Base-by-base conservation (phyloP, 2,113 vertebrate species). In the Solea senegalensis region DNA sequence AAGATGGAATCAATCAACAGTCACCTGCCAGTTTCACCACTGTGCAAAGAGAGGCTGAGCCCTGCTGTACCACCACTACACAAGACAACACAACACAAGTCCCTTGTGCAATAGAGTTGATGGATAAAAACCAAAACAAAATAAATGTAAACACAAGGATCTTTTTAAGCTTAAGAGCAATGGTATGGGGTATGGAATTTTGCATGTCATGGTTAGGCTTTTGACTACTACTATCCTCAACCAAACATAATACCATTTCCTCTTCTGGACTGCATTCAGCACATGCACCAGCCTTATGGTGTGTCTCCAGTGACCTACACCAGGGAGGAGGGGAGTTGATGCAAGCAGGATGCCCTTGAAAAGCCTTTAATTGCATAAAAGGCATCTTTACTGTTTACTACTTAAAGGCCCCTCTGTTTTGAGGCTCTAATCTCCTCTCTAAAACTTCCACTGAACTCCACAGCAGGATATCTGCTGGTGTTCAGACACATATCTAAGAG, bases 401-500 rank as follows among this genome's bases (percentile, higher is more conserved):
- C 65, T 53, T 66, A 66, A 69, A 77, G 39, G 39, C 2, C 4
- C 2, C 1, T 54, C 8, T 28, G 57, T 66, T 56, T 66, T 55
- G 48, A 61, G 66, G 53, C 34, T 34, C 26, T 16, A 2, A 13
- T 64, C n/a, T 55, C 13, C 45, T 44, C 64, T 68, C 28, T 57
- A 48, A 60, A 87, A 83, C 56, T 80, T 76, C 16, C 28, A 10
- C 12, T 66, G 7, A 83, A 85, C 50, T 80, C 46, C 21, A 1
- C 52, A 82, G 52, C 71, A 62, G 62, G 69, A 64, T 53, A 56
- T 68, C 48, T 44, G 58, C 59, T 59, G 16, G 59, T 14, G 69
- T 64, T 64, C 21, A 12, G 61, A 48, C 62, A 86, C 69, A 78
- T 87, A 71, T 76, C 46, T 27, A 55, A 69, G 53, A 76, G 72